Evolutionary conservation across 2,113 vertebrate species (phyloP), one percentile per base, ranked within the genome.

Genomic region (Aspiorhynchus laticeps): DNA sequence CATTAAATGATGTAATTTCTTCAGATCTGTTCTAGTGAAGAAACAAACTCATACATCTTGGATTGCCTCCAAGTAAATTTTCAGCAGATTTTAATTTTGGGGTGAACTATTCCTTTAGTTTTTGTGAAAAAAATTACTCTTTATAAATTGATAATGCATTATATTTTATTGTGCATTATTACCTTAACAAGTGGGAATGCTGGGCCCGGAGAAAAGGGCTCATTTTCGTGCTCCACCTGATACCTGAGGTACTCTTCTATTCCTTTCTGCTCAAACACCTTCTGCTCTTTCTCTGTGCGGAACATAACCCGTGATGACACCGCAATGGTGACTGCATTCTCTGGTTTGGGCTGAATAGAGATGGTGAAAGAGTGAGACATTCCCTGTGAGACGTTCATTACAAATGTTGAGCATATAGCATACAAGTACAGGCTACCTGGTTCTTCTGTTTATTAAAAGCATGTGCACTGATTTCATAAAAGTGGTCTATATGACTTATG

Each of bases 171-270:
- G 21, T 63, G 36, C 26, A 65, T 61, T 11, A 9, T 88, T 87
- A 99, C 98, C 96, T 98, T 98, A 88, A 99, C 96, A 0, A 99
- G 98, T 14, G 98, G 95, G 91, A 99, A 99, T 67, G 98, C 98
- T 0, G 98, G 97, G 41, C 98, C 98, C 0, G 98, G 97, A 0
- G 96, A 94, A 88, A 99, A 97, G 28, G 98, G 98, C 85, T 99
- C 97, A 0, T 96, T 97, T 92, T 99, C 98, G 0, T 99, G 98
- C 77, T 98, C 96, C 87, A 99, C 95, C 90, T 99, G 98, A 86
- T 97, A 98, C 28, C 95, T 94, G 80, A 99, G 96, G 0, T 99
- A 99, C 65, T 97, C 97, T 90, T 99, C 98, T 67, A 99, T 95
- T 0, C 98, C 98, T 74, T 96, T 91, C 91, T 98, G 96, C 0